A percentile compares a stretch with the other conserved stretches of the same genome.
Conservation (phyloP, 2,797 vertebrate species). For the Fringilla coelebs region DNA sequence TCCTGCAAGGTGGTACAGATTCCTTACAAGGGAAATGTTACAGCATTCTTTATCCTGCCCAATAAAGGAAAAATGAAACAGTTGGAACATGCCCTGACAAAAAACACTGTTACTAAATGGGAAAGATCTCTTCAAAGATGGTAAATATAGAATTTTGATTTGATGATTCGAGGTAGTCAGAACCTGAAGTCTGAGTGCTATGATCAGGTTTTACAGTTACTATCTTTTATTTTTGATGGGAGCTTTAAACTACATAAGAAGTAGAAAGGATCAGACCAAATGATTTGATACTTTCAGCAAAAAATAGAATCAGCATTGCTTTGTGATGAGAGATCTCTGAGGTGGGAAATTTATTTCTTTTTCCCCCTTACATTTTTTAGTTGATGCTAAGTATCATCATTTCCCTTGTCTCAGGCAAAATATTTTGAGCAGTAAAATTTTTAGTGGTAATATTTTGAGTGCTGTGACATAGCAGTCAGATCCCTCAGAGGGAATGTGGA, state of each 20-base stretch:
- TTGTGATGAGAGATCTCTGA: background rate
- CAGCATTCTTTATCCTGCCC: conserved; percentile 82
- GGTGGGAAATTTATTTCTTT: background rate
- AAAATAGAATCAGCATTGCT: background rate
- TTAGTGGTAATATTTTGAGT: background rate
- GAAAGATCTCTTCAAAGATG: background rate
- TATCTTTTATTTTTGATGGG: background rate
- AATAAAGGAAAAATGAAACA: conserved; percentile 75
- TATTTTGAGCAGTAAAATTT: background rate
- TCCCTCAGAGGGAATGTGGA: background rate
- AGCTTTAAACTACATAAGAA: background rate
- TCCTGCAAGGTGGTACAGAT: conserved; percentile 76
- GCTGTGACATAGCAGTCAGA: background rate
- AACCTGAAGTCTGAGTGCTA: background rate
- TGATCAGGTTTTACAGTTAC: background rate
- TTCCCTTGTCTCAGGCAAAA: background rate
- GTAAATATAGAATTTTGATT: background rate
- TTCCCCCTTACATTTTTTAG: background rate
- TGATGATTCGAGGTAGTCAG: background rate
- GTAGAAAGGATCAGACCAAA: background rate
- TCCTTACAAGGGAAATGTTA: conserved; percentile 82
- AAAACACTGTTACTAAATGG: conserved; percentile 61
- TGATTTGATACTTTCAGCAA: background rate
- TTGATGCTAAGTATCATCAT: background rate
- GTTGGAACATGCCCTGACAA: conserved; percentile 73